Evolutionary conservation across 2,888 invertebrate species (phyloP), one percentile per base, ranked within the genome.

Genomic region (Azorinus chamasolen): DNA sequence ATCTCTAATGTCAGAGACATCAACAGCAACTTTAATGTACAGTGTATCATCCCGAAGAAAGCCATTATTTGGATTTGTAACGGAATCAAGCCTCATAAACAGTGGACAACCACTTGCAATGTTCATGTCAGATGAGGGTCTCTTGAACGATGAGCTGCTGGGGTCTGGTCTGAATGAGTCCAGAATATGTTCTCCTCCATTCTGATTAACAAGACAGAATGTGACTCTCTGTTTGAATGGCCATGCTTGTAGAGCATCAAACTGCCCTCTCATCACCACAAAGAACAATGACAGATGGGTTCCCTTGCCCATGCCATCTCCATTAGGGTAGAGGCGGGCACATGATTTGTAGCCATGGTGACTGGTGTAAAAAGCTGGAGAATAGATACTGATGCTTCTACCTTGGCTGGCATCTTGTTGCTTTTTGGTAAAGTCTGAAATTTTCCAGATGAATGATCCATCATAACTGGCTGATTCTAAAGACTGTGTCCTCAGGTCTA

Each of bases 61-160:
- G 0, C 80, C 80, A 54, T 73, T 69, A 10, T 55, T 53, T 4
- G 76, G 43, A 45, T 73, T 80, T 24, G 45, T 75, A 14, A 81
- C 70, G 43, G 80, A 83, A 27, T 86, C 83, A 14, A 90, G 74
- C 43, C 89, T 82, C 48, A 90, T 81, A 71, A 93, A 93, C 58
- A 90, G 71, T 0, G 93, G 93, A 70, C 92, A 92, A 1, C 93
- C 93, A 69, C 89, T 90, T 4, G 93, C 93, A 14, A 92, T 92
- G 85, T 93, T 93, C 91, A 92, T 92, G 64, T 92, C 91, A 1
- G 90, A 83, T 14, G 84, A 85, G 4, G 93, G 93, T 25, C 90
- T 79, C 57, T 88, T 86, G 85, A 92, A 93, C 0, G 91, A 92
- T 2, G 89, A 86, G 58, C 91, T 91, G 50, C 83, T 85, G 0